Evolutionary conservation across 2,797 vertebrate species (phyloP).

Genomic region (Typhlichthys subterraneus): DNA sequence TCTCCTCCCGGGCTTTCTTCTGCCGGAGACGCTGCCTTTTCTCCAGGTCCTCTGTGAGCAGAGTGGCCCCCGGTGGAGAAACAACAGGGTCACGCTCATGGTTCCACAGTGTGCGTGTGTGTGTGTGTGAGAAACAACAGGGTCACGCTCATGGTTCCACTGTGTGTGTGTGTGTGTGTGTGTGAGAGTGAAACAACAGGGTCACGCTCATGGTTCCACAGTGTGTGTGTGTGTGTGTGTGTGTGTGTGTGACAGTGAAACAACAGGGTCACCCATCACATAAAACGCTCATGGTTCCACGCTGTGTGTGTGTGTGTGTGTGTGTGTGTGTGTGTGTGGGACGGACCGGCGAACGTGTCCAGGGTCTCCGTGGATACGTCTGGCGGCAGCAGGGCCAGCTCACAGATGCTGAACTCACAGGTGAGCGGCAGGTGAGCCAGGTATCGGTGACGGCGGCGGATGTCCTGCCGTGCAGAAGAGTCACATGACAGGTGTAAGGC

Average conservation of each 20-base stretch:
- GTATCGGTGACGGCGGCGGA: constrained; percentile 92
- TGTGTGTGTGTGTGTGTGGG: not conserved
- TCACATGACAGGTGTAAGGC: not conserved
- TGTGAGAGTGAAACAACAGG: not conserved
- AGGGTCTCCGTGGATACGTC: constrained; percentile 92
- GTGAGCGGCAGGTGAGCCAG: constrained; percentile 95
- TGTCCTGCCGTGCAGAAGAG: constrained; percentile 77
- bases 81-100: not conserved
- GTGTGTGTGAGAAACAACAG: not conserved
- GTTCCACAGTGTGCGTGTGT: too few relatives aligned
- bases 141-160: not conserved
- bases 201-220: too few relatives aligned
- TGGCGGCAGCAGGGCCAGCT: constrained; percentile 90
- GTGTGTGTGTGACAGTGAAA: too few relatives aligned
- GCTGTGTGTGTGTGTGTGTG: too few relatives aligned
- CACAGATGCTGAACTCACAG: constrained; percentile 97
- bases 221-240: too few relatives aligned
- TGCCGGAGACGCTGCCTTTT: constrained; percentile 92
- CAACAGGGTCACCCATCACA: not conserved
- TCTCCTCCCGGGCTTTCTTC: constrained; percentile 94
- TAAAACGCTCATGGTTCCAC: not conserved
- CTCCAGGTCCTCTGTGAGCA: constrained; percentile 88
- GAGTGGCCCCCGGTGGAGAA: not conserved
- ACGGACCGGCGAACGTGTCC: constrained; percentile 90
- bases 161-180: too few relatives aligned